Evolutionary conservation across 2,113 vertebrate species (phyloP).

Genomic region (Cololabis saira): DNA sequence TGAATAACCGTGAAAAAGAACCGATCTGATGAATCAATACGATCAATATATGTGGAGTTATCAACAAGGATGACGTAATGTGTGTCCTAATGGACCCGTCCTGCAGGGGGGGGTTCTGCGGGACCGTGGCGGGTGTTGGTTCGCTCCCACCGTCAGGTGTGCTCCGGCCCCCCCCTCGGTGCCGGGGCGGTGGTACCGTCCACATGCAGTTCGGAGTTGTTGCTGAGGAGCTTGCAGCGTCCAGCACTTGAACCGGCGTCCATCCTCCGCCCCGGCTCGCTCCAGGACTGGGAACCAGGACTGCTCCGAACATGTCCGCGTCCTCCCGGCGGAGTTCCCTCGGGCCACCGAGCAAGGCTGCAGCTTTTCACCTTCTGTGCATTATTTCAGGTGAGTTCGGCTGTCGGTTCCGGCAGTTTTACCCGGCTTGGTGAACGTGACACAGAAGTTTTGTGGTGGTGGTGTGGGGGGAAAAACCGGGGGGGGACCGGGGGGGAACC

Average conservation of each 20-base stretch:
- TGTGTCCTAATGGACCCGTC: conserved; percentile 57
- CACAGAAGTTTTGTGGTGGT: conserved; percentile 70
- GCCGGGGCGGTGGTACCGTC: conserved; percentile 76
- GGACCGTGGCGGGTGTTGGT: conserved; percentile 8
- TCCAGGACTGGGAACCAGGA: conserved; percentile 21
- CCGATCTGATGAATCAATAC: conserved; percentile 62
- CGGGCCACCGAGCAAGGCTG: conserved; percentile 37
- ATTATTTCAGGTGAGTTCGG: conserved; percentile 74
- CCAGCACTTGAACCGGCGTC: conserved; percentile 51
- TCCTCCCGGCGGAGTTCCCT: conserved; percentile 60
- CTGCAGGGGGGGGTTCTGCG: conserved; percentile 29
- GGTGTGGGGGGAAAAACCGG: no score
- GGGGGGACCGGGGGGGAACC: conserved; percentile 19
- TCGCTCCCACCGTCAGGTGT: conserved; percentile 54
- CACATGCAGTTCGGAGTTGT: conserved; percentile 80
- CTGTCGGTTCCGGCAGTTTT: conserved; percentile 7
- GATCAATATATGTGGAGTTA: conserved; percentile 67
- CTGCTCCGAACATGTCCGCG: conserved; percentile 60
- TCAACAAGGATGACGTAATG: conserved; percentile 79
- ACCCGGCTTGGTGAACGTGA: background rate
- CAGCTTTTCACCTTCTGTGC: conserved; percentile 60
- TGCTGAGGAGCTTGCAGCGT: conserved; percentile 81
- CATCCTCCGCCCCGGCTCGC: conserved; percentile 19
- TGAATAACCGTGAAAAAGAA: background rate
- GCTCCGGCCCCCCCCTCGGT: conserved; percentile 28